Evolutionary conservation across 2,113 vertebrate genomes (phyloP), one percentile per base, ranked within the genome.

Genomic region (Phrynocephalus versicolor): DNA sequence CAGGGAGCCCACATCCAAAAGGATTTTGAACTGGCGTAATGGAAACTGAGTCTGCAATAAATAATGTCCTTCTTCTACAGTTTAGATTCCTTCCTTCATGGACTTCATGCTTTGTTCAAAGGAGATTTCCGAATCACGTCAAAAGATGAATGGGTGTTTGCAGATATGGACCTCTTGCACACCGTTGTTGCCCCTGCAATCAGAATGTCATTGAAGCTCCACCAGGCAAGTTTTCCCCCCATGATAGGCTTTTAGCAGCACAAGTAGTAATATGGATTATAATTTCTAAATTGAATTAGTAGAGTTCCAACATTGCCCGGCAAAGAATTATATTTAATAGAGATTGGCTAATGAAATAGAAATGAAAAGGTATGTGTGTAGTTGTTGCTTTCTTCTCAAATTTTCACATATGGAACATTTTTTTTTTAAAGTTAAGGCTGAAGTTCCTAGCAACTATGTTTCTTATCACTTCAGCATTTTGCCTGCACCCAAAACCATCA

Each of bases 111-210:
- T 0, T 95, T 99, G 87, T 99, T 99, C 91, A 99, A 99, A 95
- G 99, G 99, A 35, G 98, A 99, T 93, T 99, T 99, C 90, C 96
- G 98, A 89, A 97, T 99, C 71, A 96, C 98, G 10, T 94, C 96
- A 0, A 98, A 97, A 84, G 98, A 99, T 1, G 98, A 99, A 94
- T 99, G 99, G 99, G 98, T 99, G 18, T 99, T 99, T 80, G 96
- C 96, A 5, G 99, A 99, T 88, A 97, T 99, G 95, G 99, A 99
- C 90, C 96, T 99, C 0, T 91, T 99, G 83, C 98, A 99, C 86
- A 98, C 96, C 89, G 98, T 99, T 4, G 97, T 99, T 25, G 97
- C 97, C n/a, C 99, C 98, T 0, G 99, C 98, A 1, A 97, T 99
- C 70, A 95, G 98, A 90, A 99, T 99, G 99, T 98, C 98, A 82